Evolutionary conservation across 2,797 vertebrate genomes (phyloP).

Genomic region (Syngnathus rostellatus): DNA sequence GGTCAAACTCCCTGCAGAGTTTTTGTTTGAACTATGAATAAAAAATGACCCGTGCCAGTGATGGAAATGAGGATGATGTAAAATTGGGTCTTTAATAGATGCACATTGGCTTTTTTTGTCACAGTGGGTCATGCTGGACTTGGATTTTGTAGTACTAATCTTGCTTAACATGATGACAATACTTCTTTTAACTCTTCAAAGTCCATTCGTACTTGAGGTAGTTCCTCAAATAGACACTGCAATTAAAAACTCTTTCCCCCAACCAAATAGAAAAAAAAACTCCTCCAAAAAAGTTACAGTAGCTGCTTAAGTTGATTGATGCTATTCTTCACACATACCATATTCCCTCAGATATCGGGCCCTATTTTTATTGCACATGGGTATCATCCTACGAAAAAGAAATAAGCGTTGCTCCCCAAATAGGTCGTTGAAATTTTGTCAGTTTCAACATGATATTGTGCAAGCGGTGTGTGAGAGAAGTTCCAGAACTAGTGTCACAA

Average conservation of each 20-base stretch:
- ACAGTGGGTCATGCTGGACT: neutral
- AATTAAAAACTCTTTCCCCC: neutral
- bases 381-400: no score
- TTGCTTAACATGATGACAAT: neutral
- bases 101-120: neutral
- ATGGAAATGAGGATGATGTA: conserved; percentile 25
- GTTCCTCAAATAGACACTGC: neutral
- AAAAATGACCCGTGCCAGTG: conserved; percentile 26
- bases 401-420: no score
- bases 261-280: no score
- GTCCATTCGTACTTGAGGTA: neutral
- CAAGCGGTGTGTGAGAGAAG: neutral
- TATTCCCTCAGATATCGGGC: neutral
- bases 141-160: neutral
- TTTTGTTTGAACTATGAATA: conserved; percentile 40
- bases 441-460: no score
- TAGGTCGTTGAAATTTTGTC: no score
- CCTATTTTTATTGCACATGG: no score
- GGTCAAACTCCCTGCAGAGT: conserved; percentile 12
- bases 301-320: neutral
- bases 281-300: no score
- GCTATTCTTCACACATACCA: neutral
- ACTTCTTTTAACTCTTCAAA: neutral
- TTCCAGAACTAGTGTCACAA: neutral
- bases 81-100: neutral